Percentiles rank a stretch among this genome's conserved stretches.
Evolutionary conservation across 2,888 invertebrate species (phyloP).

Genomic region (Pollenia angustigena): DNA sequence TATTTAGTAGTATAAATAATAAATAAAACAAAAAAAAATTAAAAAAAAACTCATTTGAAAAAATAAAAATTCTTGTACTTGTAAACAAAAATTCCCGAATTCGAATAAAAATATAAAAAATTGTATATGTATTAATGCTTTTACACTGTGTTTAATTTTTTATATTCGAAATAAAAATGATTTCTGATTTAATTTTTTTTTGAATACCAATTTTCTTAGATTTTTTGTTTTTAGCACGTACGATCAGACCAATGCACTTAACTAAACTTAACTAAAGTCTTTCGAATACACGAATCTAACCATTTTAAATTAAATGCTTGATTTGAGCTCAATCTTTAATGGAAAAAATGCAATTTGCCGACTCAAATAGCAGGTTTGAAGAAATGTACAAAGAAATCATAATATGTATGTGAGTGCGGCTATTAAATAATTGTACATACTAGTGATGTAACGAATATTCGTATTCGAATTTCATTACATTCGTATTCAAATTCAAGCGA

Average conservation of each 20-base stretch:
- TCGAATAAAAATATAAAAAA: neutral
- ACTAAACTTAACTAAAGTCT: slow-evolving; percentile 67
- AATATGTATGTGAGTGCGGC: neutral
- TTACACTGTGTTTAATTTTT: neutral
- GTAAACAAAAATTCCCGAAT: too few species aligned
- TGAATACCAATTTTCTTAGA: slow-evolving; percentile 42
- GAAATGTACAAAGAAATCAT: slow-evolving; percentile 55
- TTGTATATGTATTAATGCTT: neutral
- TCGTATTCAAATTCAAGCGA: too few species aligned
- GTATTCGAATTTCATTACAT: too few species aligned
- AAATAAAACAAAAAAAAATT: too few species aligned
- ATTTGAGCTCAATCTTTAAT: slow-evolving; percentile 53
- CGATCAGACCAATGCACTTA: slow-evolving; percentile 63
- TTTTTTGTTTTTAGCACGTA: slow-evolving; percentile 31
- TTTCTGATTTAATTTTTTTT: slow-evolving; percentile 62
- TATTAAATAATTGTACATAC: slow-evolving; percentile 18
- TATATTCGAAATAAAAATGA: too few species aligned
- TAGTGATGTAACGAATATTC: too few species aligned
- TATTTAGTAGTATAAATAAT: too few species aligned
- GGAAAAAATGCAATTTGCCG: slow-evolving; percentile 56
- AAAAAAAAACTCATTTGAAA: too few species aligned
- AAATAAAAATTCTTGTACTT: too few species aligned
- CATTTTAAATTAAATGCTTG: slow-evolving; percentile 66
- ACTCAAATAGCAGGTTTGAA: slow-evolving; percentile 66
- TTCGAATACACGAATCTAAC: slow-evolving; percentile 53